Evolutionary conservation across 2,888 invertebrate genomes (phyloP), one percentile per base, ranked within the genome.

Genomic region (Drosophila affinis): DNA sequence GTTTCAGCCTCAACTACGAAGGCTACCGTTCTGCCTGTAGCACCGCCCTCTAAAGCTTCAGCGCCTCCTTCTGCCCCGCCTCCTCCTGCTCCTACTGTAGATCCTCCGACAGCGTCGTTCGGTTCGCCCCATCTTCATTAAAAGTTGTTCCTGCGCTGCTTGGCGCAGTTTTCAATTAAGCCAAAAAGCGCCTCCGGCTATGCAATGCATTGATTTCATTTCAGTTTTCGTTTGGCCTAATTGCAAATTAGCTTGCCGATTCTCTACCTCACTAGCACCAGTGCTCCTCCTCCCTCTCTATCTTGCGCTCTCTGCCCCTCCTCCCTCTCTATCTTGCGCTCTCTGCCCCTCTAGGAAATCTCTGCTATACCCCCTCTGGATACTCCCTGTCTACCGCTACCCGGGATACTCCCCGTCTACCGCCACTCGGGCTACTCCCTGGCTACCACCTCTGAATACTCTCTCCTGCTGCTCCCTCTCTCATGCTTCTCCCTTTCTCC

Each of bases 141-240:
- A 87, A 87, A 87, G 79, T 82, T 82, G 62, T 70, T 73, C 81
- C 85, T 73, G 67, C 67, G 79, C 85, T 73, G 64, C 67, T 45
- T 63, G 57, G 55, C 71, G 65, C 79, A 72, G 63, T 71, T 84
- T 82, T 78, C 81, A 81, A 82, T 82, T 87, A 81, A 69, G 72
- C 71, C 53, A 68, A 14, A 39, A 56, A 67, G 63, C 34, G 73
- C 84, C 68, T 58, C 39, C 48, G 62, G 81, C 58, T 54, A 65
- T 60, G 65, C 78, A 69, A 78, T 77, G 85, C 81, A 82, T 82
- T 82, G 81, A 82, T 87, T 82, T 75, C 63, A 76, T 76, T 80
- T 80, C 62, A 61, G 56, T 62, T 79, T 68, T 63, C 65, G 34
- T 64, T 39, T 67, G 82, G 69, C 79, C 81, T 85, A 81, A 85